Evolutionary conservation across 2,113 vertebrate genomes (phyloP).

Genomic region (Cercopithecus mona): DNA sequence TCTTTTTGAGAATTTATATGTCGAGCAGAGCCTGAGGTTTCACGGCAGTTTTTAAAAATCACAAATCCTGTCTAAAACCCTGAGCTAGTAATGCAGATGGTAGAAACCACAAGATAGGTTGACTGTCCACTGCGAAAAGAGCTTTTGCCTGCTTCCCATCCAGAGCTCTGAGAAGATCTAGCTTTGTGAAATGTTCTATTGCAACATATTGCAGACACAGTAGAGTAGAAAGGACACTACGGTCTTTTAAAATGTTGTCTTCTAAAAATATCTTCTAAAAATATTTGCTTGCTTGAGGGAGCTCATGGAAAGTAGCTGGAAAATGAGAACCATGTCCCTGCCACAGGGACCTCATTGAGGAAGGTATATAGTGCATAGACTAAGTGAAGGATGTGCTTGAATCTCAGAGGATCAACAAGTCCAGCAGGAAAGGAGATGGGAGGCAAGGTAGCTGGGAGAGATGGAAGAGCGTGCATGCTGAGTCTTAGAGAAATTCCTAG

Average conservation of each 20-base stretch:
- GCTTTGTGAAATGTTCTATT: background rate
- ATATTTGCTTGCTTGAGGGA: background rate
- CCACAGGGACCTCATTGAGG: background rate
- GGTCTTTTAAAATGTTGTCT: conserved; percentile 8
- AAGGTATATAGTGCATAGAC: background rate
- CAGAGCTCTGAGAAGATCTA: background rate
- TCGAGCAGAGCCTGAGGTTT: background rate
- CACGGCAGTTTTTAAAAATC: background rate
- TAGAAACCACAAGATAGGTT: background rate
- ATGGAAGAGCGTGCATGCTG: background rate
- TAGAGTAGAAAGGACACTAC: background rate
- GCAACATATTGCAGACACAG: background rate
- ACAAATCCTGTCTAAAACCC: background rate
- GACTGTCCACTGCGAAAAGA: background rate
- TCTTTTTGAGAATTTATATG: background rate
- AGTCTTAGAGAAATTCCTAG: background rate
- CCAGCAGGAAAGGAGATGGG: background rate
- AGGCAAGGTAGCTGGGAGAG: background rate
- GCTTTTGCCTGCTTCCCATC: background rate
- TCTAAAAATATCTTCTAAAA: conserved; percentile 7
- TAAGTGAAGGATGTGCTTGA: background rate
- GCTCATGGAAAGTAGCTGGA: background rate
- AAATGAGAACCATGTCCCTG: background rate
- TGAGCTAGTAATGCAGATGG: background rate
- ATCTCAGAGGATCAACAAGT: background rate